Percentiles rank a stretch among this genome's conserved stretches.
Evolutionary conservation across 2,797 vertebrate genomes (phyloP).

Genomic region (Cossypha heuglini): DNA sequence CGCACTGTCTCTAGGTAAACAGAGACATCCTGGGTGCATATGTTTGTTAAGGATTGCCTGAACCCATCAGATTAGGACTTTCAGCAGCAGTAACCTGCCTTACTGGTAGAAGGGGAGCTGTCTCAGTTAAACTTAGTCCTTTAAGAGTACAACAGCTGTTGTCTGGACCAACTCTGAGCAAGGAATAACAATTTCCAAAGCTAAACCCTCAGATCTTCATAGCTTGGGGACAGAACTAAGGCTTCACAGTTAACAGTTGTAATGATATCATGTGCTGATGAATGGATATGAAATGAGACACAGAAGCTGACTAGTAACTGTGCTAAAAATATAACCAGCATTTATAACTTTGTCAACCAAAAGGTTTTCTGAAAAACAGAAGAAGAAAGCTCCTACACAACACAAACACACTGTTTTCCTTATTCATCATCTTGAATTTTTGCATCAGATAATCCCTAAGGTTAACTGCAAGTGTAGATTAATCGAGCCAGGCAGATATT

Average conservation of each 20-base stretch:
- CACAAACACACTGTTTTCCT: neutral
- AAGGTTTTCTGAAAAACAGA: neutral
- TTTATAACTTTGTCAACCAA: neutral
- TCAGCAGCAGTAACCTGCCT: neutral
- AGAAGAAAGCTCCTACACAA: neutral
- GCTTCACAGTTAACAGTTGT: neutral
- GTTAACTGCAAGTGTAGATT: neutral
- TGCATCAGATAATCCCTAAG: neutral
- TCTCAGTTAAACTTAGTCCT: neutral
- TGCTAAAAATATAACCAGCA: neutral
- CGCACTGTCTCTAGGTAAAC: neutral
- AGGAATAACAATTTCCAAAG: neutral
- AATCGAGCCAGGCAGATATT: neutral
- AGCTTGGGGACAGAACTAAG: neutral
- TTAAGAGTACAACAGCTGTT: neutral
- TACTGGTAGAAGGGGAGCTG: neutral
- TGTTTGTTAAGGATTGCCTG: neutral
- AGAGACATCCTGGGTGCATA: neutral
- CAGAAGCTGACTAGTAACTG: neutral
- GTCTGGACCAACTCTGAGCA: neutral
- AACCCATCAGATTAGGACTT: neutral
- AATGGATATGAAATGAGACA: neutral
- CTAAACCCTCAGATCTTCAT: neutral
- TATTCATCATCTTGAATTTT: neutral
- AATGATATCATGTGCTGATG: neutral